These are phyloP conservation scores for Eupithecia dodoneata DNA, from an alignment of 2,888 invertebrate genomes.

Conservation along the genomic window DNA sequence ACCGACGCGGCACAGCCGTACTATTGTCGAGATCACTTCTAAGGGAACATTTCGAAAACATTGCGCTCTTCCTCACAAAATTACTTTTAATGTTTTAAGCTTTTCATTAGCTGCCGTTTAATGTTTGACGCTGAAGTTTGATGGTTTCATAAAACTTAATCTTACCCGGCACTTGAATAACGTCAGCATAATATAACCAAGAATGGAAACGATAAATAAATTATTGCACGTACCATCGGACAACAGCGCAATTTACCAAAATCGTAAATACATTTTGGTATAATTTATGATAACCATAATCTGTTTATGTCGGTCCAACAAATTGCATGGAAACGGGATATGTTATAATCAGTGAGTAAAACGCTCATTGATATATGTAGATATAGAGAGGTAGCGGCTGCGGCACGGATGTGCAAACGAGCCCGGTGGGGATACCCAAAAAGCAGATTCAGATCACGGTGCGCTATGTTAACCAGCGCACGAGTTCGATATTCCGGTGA, in stretches of 20 bases:
- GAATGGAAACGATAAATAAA: conserved; percentile 32
- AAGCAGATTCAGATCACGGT: conserved; percentile 79
- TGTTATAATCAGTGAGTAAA: conserved; percentile 41
- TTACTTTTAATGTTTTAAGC: conserved; percentile 49
- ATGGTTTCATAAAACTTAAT: conserved; percentile 35
- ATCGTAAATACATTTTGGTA: conserved; percentile 25
- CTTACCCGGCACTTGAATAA: conserved; percentile 18
- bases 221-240: conserved; percentile 13
- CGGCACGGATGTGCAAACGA: conserved; percentile 42
- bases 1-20: conserved; percentile 67
- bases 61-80: conserved; percentile 53
- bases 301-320: conserved; percentile 30
- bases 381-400: conserved; percentile 18
- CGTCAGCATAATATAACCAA: conserved; percentile 26
- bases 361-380: conserved; percentile 39
- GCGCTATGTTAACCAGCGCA: conserved; percentile 67
- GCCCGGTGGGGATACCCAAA: conserved; percentile 55
- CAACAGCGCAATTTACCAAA: conserved; percentile 23
- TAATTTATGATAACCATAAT: conserved; percentile 34
- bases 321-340: conserved; percentile 32
- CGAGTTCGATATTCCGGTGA: conserved; percentile 78
- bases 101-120: conserved; percentile 46
- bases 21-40: conserved; percentile 69
- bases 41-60: conserved; percentile 58
- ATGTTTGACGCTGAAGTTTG: conserved; percentile 35